Evolutionary conservation across 2,888 invertebrate genomes (phyloP).

Genomic region (Yponomeuta cagnagella): DNA sequence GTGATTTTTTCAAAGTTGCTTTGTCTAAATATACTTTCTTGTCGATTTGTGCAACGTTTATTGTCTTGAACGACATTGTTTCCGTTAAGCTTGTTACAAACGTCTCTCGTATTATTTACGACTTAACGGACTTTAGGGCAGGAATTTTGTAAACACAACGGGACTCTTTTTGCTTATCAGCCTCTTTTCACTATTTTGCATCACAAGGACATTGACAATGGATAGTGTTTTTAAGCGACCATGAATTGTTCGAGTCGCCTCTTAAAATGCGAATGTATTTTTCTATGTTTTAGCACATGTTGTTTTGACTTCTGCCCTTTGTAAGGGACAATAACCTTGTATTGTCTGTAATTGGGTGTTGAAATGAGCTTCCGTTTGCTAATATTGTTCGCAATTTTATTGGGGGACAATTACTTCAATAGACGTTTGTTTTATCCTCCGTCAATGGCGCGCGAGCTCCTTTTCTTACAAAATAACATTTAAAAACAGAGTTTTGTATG

Average conservation of each 20-base stretch:
- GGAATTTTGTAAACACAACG: slow-evolving; percentile 66
- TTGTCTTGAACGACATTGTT: slow-evolving; percentile 27
- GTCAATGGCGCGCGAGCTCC: not conserved
- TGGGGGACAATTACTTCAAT: not conserved
- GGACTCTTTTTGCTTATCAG: slow-evolving; percentile 40
- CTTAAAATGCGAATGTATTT: slow-evolving; percentile 5
- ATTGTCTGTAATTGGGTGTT: slow-evolving; percentile 6
- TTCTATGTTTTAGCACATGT: slow-evolving; percentile 35
- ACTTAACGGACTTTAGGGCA: slow-evolving; percentile 49
- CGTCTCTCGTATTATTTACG: slow-evolving; percentile 42
- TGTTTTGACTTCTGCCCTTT: slow-evolving; percentile 44
- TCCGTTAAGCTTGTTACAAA: slow-evolving; percentile 41
- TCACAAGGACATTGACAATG: slow-evolving; percentile 45
- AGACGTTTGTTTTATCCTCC: not conserved
- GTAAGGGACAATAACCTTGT: slow-evolving; percentile 32
- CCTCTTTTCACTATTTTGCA: slow-evolving; percentile 56
- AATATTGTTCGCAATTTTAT: slow-evolving; percentile 4
- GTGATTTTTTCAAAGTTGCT: slow-evolving; percentile 52
- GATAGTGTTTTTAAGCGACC: slow-evolving; percentile 25
- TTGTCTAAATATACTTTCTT: slow-evolving; percentile 43
- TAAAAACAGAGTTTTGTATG: not conserved
- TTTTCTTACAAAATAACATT: not conserved
- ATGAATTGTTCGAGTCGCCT: slow-evolving; percentile 6
- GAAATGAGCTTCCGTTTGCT: slow-evolving; percentile 12
- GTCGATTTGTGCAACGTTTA: slow-evolving; percentile 56